phyloP scores from a whole-genome alignment of 2,888 invertebrate species.

The Epinotia ramella region DNA sequence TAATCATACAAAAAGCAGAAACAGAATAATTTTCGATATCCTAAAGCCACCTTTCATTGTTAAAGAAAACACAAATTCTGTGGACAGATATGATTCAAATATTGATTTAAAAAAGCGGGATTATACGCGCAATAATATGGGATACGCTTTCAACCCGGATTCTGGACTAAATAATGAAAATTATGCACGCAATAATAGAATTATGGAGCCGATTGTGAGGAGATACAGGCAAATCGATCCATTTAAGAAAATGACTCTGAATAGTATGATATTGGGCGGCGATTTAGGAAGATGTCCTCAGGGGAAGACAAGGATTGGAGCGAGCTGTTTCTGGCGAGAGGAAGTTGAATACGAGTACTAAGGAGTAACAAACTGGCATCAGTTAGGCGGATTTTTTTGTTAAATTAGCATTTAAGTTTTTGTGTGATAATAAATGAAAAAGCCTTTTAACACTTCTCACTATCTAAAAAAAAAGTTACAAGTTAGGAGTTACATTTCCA shows the following conservation, averaged over 20 bases:
- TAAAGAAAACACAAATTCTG: not conserved
- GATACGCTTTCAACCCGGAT: constrained; percentile 6
- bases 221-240: not conserved
- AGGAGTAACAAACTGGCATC: not conserved
- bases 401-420: no score
- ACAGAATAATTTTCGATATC: not conserved
- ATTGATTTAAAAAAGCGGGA: not conserved
- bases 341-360: not conserved
- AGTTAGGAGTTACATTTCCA: no score
- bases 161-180: constrained; percentile 10
- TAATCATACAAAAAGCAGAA: not conserved
- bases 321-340: not conserved
- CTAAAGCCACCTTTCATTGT: not conserved
- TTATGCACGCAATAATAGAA: constrained; percentile 16
- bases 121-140: constrained; percentile 5
- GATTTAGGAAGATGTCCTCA: not conserved
- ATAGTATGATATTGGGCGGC: not conserved
- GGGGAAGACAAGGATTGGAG: not conserved
- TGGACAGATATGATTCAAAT: not conserved
- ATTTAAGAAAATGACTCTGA: not conserved
- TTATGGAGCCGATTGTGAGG: not conserved
- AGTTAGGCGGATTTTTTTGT: no score
- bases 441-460: no score
- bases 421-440: no score
- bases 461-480: no score